Percentiles rank a stretch among this genome's conserved stretches.
Conservation (phyloP, 2,113 vertebrate species). For the Eclectus roratus region DNA sequence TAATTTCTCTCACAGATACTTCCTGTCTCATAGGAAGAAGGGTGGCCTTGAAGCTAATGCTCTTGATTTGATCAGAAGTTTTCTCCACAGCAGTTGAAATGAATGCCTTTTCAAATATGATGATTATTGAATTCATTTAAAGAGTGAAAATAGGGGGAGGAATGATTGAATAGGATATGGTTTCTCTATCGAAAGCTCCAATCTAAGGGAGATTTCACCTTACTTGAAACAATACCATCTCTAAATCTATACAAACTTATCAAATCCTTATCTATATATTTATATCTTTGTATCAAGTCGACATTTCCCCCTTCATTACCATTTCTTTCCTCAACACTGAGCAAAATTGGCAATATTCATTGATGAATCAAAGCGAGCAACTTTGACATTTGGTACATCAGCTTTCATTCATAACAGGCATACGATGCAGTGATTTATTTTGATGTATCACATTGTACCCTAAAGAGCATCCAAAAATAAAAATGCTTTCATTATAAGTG, state of each 20-base stretch:
- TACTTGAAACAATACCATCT: neutral
- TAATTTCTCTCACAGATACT: slow-evolving; percentile 35
- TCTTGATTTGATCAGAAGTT: neutral
- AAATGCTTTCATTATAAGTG: neutral
- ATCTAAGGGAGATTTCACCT: neutral
- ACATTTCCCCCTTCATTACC: neutral
- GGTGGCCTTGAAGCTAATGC: neutral
- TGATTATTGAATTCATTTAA: neutral
- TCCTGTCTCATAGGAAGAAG: slow-evolving; percentile 13
- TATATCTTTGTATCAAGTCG: neutral
- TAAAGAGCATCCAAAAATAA: slow-evolving; percentile 21
- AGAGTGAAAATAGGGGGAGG: neutral
- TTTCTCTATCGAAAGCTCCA: neutral
- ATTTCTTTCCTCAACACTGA: neutral
- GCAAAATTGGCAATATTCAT: neutral
- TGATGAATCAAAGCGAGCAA: neutral
- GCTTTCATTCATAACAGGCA: neutral
- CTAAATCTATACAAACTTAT: neutral
- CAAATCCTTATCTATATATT: neutral
- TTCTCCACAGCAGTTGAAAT: neutral
- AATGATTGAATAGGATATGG: neutral
- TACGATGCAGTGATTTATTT: neutral
- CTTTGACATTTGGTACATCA: neutral
- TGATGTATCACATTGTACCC: neutral
- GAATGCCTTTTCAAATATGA: neutral